phyloP scores from a whole-genome alignment of 2,113 vertebrate genomes.

The Pteronura brasiliensis region DNA sequence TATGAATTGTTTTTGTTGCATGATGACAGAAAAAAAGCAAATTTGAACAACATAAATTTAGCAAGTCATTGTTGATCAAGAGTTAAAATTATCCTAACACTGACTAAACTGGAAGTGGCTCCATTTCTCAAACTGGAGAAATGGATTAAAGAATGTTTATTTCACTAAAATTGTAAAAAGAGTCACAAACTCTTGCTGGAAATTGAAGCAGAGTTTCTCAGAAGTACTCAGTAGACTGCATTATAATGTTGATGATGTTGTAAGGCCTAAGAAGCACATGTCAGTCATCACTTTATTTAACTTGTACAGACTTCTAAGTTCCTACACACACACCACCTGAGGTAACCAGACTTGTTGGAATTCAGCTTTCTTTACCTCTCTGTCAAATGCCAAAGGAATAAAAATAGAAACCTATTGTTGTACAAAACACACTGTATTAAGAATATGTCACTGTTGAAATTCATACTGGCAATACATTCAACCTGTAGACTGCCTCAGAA shows the following conservation, averaged over 20 bases:
- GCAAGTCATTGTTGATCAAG: not conserved
- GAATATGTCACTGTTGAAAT: not conserved
- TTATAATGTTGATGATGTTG: not conserved
- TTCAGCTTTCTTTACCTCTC: constrained; percentile 40
- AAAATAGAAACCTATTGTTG: constrained; percentile 5
- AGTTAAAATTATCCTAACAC: not conserved
- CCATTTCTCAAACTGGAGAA: constrained; percentile 1
- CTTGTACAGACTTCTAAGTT: not conserved
- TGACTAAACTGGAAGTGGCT: not conserved
- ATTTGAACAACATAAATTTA: not conserved
- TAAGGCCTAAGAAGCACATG: not conserved
- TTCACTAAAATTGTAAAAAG: not conserved
- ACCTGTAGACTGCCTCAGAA: not conserved
- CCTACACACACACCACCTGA: not conserved
- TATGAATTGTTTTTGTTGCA: not conserved
- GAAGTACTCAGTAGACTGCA: not conserved
- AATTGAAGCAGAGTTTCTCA: not conserved
- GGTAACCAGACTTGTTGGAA: constrained; percentile 6
- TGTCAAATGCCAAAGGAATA: constrained; percentile 31
- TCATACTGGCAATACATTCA: not conserved
- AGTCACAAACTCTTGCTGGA: not conserved
- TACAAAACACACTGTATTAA: not conserved
- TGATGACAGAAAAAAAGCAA: not conserved
- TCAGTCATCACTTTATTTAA: not conserved
- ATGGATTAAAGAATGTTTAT: constrained; percentile 4